These are phyloP conservation scores for Poeciliopsis presidionis DNA, from an alignment of 2,797 vertebrate species.

Conservation along the genomic window DNA sequence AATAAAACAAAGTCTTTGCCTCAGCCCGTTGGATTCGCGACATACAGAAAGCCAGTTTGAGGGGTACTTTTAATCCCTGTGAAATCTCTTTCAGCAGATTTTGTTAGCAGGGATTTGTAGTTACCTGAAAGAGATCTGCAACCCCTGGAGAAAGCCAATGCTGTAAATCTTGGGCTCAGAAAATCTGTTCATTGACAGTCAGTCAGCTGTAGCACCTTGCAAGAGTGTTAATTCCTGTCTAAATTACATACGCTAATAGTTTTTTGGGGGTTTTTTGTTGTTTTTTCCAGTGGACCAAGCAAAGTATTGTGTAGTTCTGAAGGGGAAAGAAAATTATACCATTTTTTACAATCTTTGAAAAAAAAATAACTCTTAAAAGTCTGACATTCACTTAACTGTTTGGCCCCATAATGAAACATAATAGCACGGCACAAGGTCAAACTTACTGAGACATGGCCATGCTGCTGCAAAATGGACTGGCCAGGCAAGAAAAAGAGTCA, in stretches of 20 bases:
- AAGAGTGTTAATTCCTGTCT: not conserved
- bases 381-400: not conserved
- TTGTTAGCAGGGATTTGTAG: slow-evolving; percentile 24
- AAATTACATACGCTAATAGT: not conserved
- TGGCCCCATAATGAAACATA: not conserved
- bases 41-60: slow-evolving; percentile 20
- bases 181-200: slow-evolving; percentile 16
- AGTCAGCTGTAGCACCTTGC: not conserved
- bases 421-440: not conserved
- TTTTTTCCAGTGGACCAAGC: not conserved
- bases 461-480: not conserved
- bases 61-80: slow-evolving; percentile 3
- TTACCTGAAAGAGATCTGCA: slow-evolving; percentile 13
- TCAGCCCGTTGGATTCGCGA: slow-evolving; percentile 17
- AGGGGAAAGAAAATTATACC: not conserved
- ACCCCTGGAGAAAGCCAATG: slow-evolving; percentile 18
- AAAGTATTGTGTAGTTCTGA: not conserved
- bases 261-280: not conserved
- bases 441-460: not conserved
- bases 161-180: slow-evolving; percentile 25
- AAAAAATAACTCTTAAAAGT: not conserved
- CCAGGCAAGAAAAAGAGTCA: not conserved
- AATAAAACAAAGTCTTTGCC: slow-evolving; percentile 19
- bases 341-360: not conserved
- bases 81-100: not conserved